These are phyloP conservation scores for Coelopa pilipes DNA, from an alignment of 2,888 invertebrate genomes.

Conservation along the genomic window DNA sequence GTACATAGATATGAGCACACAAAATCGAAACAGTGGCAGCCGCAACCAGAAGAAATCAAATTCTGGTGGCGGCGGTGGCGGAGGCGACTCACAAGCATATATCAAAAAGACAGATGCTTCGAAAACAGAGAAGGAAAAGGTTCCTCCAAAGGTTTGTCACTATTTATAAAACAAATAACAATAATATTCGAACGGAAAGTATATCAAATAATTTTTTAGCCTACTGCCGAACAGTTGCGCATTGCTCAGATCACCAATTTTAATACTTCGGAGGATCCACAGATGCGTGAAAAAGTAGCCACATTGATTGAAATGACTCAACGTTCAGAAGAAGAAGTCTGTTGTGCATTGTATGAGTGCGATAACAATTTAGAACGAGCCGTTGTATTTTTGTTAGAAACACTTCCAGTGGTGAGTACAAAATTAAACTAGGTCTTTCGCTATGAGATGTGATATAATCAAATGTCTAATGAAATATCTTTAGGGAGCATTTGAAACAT, in stretches of 20 bases:
- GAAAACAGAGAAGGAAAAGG: constrained; percentile 72
- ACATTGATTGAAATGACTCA: constrained; percentile 91
- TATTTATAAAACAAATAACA: not conserved
- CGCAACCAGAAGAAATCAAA: constrained; percentile 67
- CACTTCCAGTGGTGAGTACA: constrained; percentile 63
- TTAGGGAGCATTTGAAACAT: constrained; percentile 87
- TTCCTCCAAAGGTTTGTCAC: constrained; percentile 67
- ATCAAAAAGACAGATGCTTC: constrained; percentile 71
- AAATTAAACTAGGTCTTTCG: not conserved
- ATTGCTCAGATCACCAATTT: constrained; percentile 80
- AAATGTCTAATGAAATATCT: constrained; percentile 39
- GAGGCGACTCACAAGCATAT: constrained; percentile 60
- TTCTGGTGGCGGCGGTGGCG: constrained; percentile 62
- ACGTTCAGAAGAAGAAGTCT: constrained; percentile 89
- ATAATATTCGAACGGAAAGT: not conserved
- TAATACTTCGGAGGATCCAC: constrained; percentile 72
- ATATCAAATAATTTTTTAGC: constrained; percentile 68
- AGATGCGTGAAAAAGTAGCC: constrained; percentile 77
- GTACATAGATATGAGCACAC: constrained; percentile 68
- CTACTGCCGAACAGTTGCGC: constrained; percentile 86
- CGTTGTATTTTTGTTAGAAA: constrained; percentile 66
- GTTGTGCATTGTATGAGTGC: constrained; percentile 91
- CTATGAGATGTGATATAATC: too few species aligned
- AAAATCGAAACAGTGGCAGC: constrained; percentile 65
- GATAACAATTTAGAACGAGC: constrained; percentile 87